Evolutionary conservation across 2,113 vertebrate genomes (phyloP), one percentile per base, ranked within the genome.

Genomic region (Bos javanicus): DNA sequence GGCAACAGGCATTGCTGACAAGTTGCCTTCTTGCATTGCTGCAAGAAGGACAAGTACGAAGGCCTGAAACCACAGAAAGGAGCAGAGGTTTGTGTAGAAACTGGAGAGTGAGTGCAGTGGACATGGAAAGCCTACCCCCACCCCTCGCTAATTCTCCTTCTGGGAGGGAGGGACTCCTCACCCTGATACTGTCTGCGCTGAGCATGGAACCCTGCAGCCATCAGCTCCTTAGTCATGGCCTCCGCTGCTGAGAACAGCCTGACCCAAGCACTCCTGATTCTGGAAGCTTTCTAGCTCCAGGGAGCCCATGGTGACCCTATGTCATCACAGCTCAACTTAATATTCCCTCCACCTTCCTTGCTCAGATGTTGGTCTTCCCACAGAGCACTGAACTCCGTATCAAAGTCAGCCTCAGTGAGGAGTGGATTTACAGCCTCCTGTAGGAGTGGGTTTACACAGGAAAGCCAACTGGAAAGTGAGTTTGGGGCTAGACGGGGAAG

Each of bases 1-100:
- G 19, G 64, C 78, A 94, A 71, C 62, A 54, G 71, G 74, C 30
- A 89, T 74, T 94, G 59, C 87, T 89, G 80, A 59, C 60, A 90
- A 36, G 17, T 36, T 67, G 64, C 33, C 33, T 67, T 36, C 64
- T 21, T 67, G 19, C 64, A 67, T 36, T 67, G 64, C 64, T 36
- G 33, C n/a, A 92, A 95, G 52, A 81, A 52, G 64, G 64, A 93
- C 11, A 25, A 89, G 43, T 78, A 54, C 15, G 36, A 52, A 46
- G 56, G 2, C 56, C 78, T 6, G 30, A 88, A 62, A 16, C 23
- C 87, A 87, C 54, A 11, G 48, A 74, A 59, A 43, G 28, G 30
- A 76, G 54, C 1, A 3, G 80, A 94, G 12, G 1, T 25, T 71
- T 71, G 10, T 26, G 9, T 28, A 48, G 6, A 36, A 52, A 84